phyloP scores from a whole-genome alignment of 1,140 invertebrate species.

The Anthonomus grandis region DNA sequence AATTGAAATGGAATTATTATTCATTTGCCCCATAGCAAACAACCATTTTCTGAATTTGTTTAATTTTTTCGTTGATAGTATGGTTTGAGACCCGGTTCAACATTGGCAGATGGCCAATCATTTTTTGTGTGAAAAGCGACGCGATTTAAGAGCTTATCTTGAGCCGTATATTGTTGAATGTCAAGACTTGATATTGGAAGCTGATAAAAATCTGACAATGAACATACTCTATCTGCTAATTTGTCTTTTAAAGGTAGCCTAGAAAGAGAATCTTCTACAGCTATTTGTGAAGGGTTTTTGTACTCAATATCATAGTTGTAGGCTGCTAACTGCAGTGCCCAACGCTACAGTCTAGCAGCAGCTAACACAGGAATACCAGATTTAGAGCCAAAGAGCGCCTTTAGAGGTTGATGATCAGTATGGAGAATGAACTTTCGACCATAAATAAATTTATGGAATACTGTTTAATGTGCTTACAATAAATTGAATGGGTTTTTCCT shows the following conservation, averaged over 20 bases:
- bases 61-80: not conserved
- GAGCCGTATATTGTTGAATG: too few relatives aligned
- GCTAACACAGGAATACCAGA: not conserved
- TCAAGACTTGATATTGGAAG: too few relatives aligned
- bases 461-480: conserved; percentile 45
- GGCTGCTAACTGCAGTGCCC: not conserved
- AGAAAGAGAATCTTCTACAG: not conserved
- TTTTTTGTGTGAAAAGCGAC: too few relatives aligned
- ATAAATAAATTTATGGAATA: not conserved
- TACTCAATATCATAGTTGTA: not conserved
- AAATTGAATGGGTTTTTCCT: conserved; percentile 46
- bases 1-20: not conserved
- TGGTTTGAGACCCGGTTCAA: not conserved
- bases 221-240: too few relatives aligned
- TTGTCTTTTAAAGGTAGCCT: not conserved
- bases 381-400: not conserved
- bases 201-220: too few relatives aligned
- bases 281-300: not conserved
- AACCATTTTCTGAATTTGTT: not conserved
- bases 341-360: not conserved
- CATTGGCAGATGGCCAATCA: too few relatives aligned
- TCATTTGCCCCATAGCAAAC: not conserved
- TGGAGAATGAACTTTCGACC: not conserved
- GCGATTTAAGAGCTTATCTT: too few relatives aligned
- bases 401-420: not conserved